These are phyloP conservation scores for Callionymus lyra DNA, from an alignment of 2,113 vertebrate species.

Conservation along the genomic window DNA sequence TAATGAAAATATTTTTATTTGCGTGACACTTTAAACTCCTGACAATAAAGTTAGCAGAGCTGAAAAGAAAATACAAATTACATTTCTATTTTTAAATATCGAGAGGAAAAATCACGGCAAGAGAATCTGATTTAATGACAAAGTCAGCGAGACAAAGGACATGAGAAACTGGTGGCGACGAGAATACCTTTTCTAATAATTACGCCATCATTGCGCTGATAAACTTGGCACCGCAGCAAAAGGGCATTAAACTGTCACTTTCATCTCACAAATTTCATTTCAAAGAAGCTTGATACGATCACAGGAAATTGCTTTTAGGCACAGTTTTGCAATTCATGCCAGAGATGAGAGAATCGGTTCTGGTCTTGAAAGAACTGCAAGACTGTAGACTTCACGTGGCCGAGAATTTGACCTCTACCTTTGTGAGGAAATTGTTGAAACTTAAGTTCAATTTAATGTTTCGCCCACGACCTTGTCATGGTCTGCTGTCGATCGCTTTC, in stretches of 20 bases:
- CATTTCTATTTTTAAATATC: no score
- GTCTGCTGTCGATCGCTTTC: conserved; percentile 19
- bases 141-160: no score
- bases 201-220: not conserved
- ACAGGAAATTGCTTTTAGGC: conserved; percentile 14
- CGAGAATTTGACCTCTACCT: conserved; percentile 29
- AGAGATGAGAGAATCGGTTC: conserved; percentile 12
- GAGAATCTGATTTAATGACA: no score
- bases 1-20: no score
- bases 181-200: not conserved
- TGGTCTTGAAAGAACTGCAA: conserved; percentile 22
- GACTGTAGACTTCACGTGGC: conserved; percentile 11
- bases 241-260: conserved; percentile 12
- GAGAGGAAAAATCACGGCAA: no score
- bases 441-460: conserved; percentile 25
- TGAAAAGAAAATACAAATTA: no score
- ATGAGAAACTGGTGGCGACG: no score
- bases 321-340: not conserved
- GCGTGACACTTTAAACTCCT: no score
- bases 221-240: not conserved
- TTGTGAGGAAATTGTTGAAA: conserved; percentile 34
- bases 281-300: conserved; percentile 16
- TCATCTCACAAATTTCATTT: conserved; percentile 24
- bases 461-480: conserved; percentile 20
- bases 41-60: no score